A percentile compares a stretch with the other conserved stretches of the same genome.
These are phyloP conservation scores for Xenopus borealis DNA, from an alignment of 2,113 vertebrate species.

Conservation along the genomic window DNA sequence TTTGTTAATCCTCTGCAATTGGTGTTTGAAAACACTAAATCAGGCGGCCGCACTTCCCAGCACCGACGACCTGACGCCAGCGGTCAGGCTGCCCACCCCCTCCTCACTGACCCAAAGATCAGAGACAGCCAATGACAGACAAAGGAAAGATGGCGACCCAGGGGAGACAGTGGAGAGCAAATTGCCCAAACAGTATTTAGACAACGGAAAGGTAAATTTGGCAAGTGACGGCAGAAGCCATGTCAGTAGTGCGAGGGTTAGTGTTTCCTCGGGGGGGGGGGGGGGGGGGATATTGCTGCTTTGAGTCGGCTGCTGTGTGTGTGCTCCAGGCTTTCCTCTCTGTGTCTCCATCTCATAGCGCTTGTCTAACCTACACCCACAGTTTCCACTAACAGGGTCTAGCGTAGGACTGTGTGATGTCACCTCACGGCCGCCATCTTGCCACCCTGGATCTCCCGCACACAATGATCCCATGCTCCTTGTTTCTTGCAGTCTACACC, in stretches of 20 bases:
- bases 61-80: constrained; percentile 39
- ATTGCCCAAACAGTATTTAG: constrained; percentile 40
- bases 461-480: background rate
- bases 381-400: constrained; percentile 30
- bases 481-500: constrained; percentile 80
- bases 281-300: constrained; percentile 39
- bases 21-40: constrained; percentile 46
- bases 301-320: constrained; percentile 32
- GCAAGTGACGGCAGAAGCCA: constrained; percentile 9
- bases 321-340: constrained; percentile 20
- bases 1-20: constrained; percentile 41
- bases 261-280: constrained; percentile 26
- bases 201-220: constrained; percentile 41
- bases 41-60: constrained; percentile 36
- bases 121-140: constrained; percentile 40
- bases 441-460: too few relatives aligned
- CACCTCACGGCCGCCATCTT: background rate
- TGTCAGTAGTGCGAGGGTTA: constrained; percentile 17
- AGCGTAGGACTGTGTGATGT: constrained; percentile 26
- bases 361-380: constrained; percentile 34
- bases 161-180: constrained; percentile 45
- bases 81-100: constrained; percentile 40
- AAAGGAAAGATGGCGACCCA: constrained; percentile 36
- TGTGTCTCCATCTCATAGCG: constrained; percentile 28
- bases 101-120: constrained; percentile 39